Evolutionary conservation across 2,797 vertebrate species (phyloP).

Genomic region (Neosilurus mollespiculum): DNA sequence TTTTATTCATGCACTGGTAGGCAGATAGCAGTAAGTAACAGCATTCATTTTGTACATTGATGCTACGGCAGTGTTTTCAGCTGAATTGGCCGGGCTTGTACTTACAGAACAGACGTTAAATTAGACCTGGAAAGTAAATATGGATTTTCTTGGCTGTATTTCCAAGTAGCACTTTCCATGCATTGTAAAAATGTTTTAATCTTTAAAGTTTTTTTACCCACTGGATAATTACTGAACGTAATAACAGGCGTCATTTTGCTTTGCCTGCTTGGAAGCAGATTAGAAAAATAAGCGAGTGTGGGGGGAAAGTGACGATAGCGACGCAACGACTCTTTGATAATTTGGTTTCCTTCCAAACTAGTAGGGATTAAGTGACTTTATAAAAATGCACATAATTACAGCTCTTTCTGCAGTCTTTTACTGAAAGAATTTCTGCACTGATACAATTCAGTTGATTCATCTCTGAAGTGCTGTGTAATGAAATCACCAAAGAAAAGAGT

Average conservation of each 20-base stretch:
- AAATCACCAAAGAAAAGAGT: constrained; percentile 28
- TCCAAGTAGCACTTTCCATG: not conserved
- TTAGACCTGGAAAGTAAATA: not conserved
- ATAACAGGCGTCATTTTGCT: constrained; percentile 35
- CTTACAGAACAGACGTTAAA: constrained; percentile 9
- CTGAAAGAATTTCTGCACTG: constrained; percentile 40
- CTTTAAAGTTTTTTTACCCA: constrained; percentile 30
- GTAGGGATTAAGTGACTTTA: constrained; percentile 51
- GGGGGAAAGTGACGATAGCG: constrained; percentile 33
- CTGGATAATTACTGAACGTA: constrained; percentile 48
- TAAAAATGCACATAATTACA: constrained; percentile 48
- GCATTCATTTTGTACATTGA: constrained; percentile 8
- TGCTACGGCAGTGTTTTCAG: constrained; percentile 1
- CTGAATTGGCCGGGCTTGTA: not conserved
- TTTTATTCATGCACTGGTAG: not conserved
- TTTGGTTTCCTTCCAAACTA: constrained; percentile 50
- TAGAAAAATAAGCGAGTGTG: constrained; percentile 45
- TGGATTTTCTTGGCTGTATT: not conserved
- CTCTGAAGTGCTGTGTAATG: constrained; percentile 46
- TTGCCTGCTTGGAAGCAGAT: constrained; percentile 47
- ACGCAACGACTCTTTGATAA: constrained; percentile 50
- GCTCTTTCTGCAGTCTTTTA: constrained; percentile 25
- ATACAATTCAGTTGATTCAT: constrained; percentile 44
- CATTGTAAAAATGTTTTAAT: constrained; percentile 39
- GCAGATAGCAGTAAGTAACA: not conserved